Percentiles rank a stretch among this genome's conserved stretches.
Conservation (phyloP, 2,888 invertebrate species). For the Drosophila tanythrix region DNA sequence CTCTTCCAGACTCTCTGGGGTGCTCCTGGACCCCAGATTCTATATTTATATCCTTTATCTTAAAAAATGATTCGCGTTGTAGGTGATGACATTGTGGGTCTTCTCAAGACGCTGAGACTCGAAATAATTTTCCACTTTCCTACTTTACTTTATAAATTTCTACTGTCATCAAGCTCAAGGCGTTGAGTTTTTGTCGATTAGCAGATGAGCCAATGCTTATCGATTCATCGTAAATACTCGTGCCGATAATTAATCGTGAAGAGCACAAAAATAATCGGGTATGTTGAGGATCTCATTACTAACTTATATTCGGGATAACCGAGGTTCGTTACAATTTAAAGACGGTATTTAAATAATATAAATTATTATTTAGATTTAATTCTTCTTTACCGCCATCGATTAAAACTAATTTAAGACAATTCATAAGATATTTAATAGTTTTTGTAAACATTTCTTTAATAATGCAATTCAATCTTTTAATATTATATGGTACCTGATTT, state of each 20-base stretch:
- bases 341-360: background rate
- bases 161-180: background rate
- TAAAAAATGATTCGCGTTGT: background rate
- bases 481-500: too few relatives aligned
- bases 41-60: background rate
- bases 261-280: background rate
- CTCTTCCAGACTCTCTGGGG: background rate
- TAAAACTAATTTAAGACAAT: background rate
- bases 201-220: background rate
- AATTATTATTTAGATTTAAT: background rate
- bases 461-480: too few relatives aligned
- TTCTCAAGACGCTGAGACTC: background rate
- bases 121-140: background rate
- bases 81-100: background rate
- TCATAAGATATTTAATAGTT: background rate
- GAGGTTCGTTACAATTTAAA: background rate
- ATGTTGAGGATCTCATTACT: background rate
- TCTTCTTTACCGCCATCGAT: accelerated
- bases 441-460: background rate
- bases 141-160: background rate
- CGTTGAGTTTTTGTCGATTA: background rate
- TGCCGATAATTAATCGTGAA: background rate
- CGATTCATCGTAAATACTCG: background rate
- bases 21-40: background rate
- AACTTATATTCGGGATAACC: background rate